Base-by-base conservation (phyloP, 1,140 invertebrate species). In the Octopus bimaculoides region DNA sequence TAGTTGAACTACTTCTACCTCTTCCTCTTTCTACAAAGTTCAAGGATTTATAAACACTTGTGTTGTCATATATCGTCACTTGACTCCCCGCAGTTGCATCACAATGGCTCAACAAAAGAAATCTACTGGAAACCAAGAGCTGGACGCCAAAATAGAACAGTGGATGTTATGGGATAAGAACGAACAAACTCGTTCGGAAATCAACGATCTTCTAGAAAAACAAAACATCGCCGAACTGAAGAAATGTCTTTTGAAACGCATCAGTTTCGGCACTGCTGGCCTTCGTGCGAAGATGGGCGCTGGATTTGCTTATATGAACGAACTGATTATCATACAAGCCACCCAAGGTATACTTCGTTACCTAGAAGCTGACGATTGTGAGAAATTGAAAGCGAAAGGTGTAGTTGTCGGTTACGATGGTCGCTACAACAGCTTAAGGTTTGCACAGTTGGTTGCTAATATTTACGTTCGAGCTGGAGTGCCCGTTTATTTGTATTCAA, bases 281-380 rank as follows among this genome's bases (percentile, higher is more conserved):
- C 91, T 99, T 8, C 92, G 98, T 80, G 96, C 95, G 0, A 91
- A 91, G 81, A 99, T 99, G 97, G 95, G 93, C 20, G 93, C 96
- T 66, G 98, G 98, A 0, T 98, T 95, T 87, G 93, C 92, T 84
- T 94, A 94, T 79, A 97, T 99, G 95, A 99, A 99, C 91, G 97
- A 99, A 91, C 92, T 99, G 53, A 97, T 99, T 0, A 94, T 99
- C 54, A 93, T 99, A 75, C 98, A 99, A 91, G 96, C 98, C 26
- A 94, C 94, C 5, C 97, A 90, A 88, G 98, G 98, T 6, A 89
- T 99, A 75, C 93, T 93, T 56, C 93, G 94, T 78, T 96, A 98
- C 90, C 86, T 98, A 53, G 88, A 93, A 79, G 89, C 92, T 77
- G 88, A 89, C 77, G 17, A 20, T 6, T 90, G 92, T 82, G 87